A percentile compares a stretch with the other conserved stretches of the same genome.
Conservation (phyloP, 2,888 invertebrate species). For the Pilophorus perplexus region DNA sequence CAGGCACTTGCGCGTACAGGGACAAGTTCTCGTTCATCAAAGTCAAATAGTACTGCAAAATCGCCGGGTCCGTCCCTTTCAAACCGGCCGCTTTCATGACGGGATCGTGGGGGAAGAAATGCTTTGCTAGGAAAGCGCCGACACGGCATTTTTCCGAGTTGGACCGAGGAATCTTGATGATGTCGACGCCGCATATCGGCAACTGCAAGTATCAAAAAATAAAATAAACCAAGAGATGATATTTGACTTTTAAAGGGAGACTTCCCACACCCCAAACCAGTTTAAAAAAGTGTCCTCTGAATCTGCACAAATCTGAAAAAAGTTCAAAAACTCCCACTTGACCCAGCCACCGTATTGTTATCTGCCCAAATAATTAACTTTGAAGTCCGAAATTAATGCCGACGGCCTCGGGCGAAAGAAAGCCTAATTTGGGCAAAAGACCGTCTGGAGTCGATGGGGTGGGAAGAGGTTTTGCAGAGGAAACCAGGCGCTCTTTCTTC, state of each 20-base stretch:
- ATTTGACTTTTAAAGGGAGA: background rate
- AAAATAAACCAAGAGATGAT: background rate
- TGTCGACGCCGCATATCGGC: constrained; percentile 34
- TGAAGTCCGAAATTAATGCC: constrained; percentile 1
- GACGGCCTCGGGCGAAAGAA: no score
- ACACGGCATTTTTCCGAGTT: constrained; percentile 38
- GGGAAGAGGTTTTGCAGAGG: no score
- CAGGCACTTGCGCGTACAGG: constrained; percentile 31
- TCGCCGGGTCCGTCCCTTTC: constrained; percentile 21
- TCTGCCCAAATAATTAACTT: constrained; percentile 1
- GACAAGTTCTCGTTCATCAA: constrained; percentile 34
- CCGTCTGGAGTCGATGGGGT: background rate
- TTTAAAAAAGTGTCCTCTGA: background rate
- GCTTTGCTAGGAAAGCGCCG: constrained; percentile 16
- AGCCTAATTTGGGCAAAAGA: background rate
- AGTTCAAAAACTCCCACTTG: no score
- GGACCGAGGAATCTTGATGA: constrained; percentile 12
- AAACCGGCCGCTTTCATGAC: constrained; percentile 34
- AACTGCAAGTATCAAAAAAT: constrained; percentile 19
- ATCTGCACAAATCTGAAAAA: background rate
- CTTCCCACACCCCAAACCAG: background rate
- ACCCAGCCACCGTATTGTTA: no score
- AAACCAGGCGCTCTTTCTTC: no score
- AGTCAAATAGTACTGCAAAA: constrained; percentile 34
- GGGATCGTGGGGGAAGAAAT: constrained; percentile 37